These are phyloP conservation scores for Aselliscus stoliczkanus DNA, from an alignment of 2,797 vertebrate species.

Conservation along the genomic window DNA sequence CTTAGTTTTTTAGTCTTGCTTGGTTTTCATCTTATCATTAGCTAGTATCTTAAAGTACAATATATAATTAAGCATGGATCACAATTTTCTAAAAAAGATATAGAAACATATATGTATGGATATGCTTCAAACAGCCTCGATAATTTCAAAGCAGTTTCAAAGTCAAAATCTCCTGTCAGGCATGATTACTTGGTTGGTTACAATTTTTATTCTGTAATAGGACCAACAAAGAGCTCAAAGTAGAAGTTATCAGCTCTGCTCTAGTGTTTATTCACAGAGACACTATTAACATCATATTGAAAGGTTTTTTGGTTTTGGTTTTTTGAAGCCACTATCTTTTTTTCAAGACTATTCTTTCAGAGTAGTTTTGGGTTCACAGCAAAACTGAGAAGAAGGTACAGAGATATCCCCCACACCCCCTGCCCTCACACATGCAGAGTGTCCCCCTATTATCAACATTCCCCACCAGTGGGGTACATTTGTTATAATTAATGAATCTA, in stretches of 20 bases:
- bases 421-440: background rate
- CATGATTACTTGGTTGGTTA: background rate
- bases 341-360: background rate
- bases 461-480: background rate
- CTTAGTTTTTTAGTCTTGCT: background rate
- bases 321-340: background rate
- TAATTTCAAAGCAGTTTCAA: background rate
- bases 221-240: background rate
- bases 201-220: background rate
- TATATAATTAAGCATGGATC: background rate
- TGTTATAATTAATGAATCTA: background rate
- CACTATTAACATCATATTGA: background rate
- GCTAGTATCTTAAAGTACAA: constrained; percentile 13
- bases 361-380: background rate
- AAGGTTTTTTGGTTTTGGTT: background rate
- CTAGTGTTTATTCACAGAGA: background rate
- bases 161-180: background rate
- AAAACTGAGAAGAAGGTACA: background rate
- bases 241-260: background rate
- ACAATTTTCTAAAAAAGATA: background rate
- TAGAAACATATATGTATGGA: background rate
- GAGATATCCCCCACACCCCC: background rate
- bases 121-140: background rate
- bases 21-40: background rate
- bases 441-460: background rate